A percentile compares a stretch with the other conserved stretches of the same genome.
These are phyloP conservation scores for Mimachlamys varia DNA, from an alignment of 2,888 invertebrate species.

Conservation along the genomic window DNA sequence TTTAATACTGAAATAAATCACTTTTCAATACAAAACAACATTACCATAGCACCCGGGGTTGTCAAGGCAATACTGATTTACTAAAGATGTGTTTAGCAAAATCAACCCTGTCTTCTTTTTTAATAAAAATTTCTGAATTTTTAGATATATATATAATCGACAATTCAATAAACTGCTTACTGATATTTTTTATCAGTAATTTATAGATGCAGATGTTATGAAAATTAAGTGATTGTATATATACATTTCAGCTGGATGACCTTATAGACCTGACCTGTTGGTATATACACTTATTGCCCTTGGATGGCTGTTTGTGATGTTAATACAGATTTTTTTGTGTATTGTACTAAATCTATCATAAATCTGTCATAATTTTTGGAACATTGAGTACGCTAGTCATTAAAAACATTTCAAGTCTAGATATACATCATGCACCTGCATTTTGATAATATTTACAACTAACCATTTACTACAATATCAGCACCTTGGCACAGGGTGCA, in stretches of 20 bases:
- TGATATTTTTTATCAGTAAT: background rate
- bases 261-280: background rate
- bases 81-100: background rate
- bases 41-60: background rate
- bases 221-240: background rate
- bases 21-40: background rate
- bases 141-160: background rate
- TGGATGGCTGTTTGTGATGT: background rate
- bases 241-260: background rate
- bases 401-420: constrained; percentile 12
- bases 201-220: background rate
- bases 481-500: no score
- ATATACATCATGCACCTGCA: constrained; percentile 5
- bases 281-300: background rate
- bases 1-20: constrained; percentile 8
- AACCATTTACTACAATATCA: background rate
- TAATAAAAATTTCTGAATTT: no score
- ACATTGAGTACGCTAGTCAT: background rate
- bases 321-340: constrained; percentile 13
- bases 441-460: background rate
- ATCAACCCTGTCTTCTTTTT: background rate
- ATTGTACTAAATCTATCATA: constrained; percentile 27
- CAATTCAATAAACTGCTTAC: background rate
- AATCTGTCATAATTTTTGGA: constrained; percentile 34
- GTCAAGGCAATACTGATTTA: background rate